Evolutionary conservation across 2,797 vertebrate genomes (phyloP).

Genomic region (Enteromius radiatus): DNA sequence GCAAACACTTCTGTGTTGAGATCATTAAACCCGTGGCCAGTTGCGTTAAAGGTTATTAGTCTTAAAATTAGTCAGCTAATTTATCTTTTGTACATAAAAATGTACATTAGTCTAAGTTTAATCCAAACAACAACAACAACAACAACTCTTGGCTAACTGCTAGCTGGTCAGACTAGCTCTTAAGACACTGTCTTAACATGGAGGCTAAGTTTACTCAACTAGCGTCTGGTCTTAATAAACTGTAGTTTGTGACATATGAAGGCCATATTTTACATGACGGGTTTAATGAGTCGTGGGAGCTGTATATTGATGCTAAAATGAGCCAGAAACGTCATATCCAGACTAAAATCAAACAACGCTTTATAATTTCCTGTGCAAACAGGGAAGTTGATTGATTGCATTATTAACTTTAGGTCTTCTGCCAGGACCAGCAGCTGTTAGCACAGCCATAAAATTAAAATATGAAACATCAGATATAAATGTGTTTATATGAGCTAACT

Average conservation of each 20-base stretch:
- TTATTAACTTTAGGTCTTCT: background rate
- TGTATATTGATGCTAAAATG: background rate
- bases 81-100: no score
- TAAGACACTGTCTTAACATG: no score
- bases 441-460: background rate
- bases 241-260: background rate
- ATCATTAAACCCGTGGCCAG: background rate
- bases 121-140: no score
- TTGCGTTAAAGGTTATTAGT: no score
- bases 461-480: background rate
- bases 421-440: background rate
- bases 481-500: background rate
- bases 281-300: background rate
- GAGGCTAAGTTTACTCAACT: no score
- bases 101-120: no score
- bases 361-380: background rate
- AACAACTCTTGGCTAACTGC: no score
- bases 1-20: background rate
- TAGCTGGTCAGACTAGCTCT: no score
- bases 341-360: background rate
- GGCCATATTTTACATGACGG: background rate
- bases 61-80: no score
- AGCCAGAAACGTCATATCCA: background rate
- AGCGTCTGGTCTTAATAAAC: background rate
- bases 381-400: background rate